Base-by-base conservation (phyloP, 2,797 vertebrate genomes). In the Craterocephalus amniculus region DNA sequence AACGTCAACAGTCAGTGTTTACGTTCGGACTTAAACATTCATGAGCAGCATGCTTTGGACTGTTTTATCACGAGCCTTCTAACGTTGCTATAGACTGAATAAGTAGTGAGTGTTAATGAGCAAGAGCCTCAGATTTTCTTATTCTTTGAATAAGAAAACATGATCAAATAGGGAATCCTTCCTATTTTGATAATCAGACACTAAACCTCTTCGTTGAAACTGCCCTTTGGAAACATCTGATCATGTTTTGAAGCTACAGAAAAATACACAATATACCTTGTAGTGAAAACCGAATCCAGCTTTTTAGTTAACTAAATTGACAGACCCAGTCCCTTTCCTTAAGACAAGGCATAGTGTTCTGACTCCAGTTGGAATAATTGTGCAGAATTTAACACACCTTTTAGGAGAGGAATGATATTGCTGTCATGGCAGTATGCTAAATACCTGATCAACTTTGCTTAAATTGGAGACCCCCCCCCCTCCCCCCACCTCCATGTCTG, bases 1-100 rank as follows among this genome's bases (percentile, higher is more conserved):
- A 35, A n/a, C n/a, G n/a, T n/a, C n/a, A n/a, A n/a, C n/a, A n/a
- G n/a, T n/a, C n/a, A 57, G 4, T 66, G 70, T 70, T 60, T 51
- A 58, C 43, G 34, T 40, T 80, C 72, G 58, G 54, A 52, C 57
- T 72, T 48, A 74, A 81, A 76, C 65, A 68, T 78, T 72, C 48
- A 81, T 63, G 61, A 70, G 70, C 56, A 45, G 27, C 79, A 63
- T 52, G 70, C 65, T 67, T 68, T 51, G 48, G 69, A 52, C 58
- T 70, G 69, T 68, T 45, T 70, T 27, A 51, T 63, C 57, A 18
- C n/a, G 1, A 76, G 54, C 24, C 52, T 57, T 67, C 55, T 62
- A 71, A 56, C 61, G 38, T 27, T 72, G 43, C 38, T 62, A 32
- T 27, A 29, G 38, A 32, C 26, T 43, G n/a, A 4, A 22, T 24